phyloP scores from a whole-genome alignment of 1,140 invertebrate species.

The Chlorops oryzae region DNA sequence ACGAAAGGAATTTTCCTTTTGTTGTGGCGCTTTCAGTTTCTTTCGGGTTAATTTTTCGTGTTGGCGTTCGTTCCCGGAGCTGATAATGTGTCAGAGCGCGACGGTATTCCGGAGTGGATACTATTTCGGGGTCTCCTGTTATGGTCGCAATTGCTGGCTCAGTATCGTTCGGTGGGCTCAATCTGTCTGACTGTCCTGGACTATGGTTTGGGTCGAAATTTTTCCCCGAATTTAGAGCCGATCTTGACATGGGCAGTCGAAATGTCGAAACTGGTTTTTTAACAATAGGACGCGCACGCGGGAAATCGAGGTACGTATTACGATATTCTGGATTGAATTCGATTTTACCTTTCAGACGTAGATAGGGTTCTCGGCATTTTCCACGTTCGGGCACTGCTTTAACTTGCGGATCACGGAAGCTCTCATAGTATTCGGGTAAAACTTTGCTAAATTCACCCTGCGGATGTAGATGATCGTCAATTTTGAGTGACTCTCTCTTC shows the following conservation, averaged over 20 bases:
- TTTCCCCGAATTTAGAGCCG: constrained; percentile 9
- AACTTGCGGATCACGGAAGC: constrained; percentile 44
- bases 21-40: too few relatives aligned
- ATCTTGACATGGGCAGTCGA: constrained; percentile 27
- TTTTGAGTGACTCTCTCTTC: constrained; percentile 30
- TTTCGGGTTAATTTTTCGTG: constrained; percentile 3
- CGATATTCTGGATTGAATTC: constrained; percentile 47
- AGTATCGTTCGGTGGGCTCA: background rate
- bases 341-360: constrained; percentile 41
- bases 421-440: constrained; percentile 44
- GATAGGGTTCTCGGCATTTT: constrained; percentile 36
- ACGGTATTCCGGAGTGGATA: constrained; percentile 38
- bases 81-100: constrained; percentile 40
- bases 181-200: too few relatives aligned
- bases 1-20: too few relatives aligned
- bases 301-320: constrained; percentile 41
- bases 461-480: constrained; percentile 34
- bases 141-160: constrained; percentile 12
- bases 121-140: constrained; percentile 20
- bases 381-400: constrained; percentile 43
- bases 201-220: background rate
- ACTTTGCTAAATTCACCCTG: constrained; percentile 41
- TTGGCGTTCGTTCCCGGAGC: constrained; percentile 27
- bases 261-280: constrained; percentile 42
- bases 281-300: constrained; percentile 36